Conservation (phyloP, 2,888 invertebrate species). For the Creontiades dilutus region DNA sequence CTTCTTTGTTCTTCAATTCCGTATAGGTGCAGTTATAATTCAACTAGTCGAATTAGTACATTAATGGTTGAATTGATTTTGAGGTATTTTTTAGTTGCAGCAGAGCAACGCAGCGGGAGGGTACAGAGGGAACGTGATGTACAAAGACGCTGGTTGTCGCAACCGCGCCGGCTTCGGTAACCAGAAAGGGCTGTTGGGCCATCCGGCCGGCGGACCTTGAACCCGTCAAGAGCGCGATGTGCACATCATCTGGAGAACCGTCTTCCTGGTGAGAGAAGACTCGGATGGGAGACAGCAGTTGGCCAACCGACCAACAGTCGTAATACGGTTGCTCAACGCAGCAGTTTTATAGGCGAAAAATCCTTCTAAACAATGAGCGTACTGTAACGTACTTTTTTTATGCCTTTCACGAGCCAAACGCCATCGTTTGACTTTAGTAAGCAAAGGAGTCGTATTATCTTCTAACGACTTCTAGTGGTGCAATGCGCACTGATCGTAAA, state of each 20-base stretch:
- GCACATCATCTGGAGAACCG: slow-evolving; percentile 46
- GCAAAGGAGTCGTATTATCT: neutral
- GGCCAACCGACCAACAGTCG: neutral
- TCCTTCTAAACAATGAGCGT: neutral
- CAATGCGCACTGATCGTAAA: slow-evolving; percentile 9
- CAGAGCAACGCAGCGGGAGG: neutral
- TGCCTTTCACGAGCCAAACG: neutral
- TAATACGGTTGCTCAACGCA: slow-evolving; percentile 28
- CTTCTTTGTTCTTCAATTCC: too few species aligned
- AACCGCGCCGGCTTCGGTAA: slow-evolving; percentile 22
- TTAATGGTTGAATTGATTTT: neutral
- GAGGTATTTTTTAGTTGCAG: neutral
- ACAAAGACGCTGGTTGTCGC: slow-evolving; percentile 30
- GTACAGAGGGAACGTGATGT: neutral
- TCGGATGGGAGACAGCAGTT: slow-evolving; percentile 21
- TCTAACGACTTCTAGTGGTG: slow-evolving; percentile 22
- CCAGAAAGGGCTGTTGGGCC: slow-evolving; percentile 55
- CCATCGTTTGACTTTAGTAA: neutral
- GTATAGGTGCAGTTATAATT: too few species aligned
- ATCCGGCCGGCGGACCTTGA: slow-evolving; percentile 46
- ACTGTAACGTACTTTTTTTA: slow-evolving; percentile 35
- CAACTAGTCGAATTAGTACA: too few species aligned
- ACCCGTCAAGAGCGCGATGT: slow-evolving; percentile 59
- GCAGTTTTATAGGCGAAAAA: slow-evolving; percentile 17
- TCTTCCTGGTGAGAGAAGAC: slow-evolving; percentile 45